Conservation (phyloP, 1,140 invertebrate genomes). For the Portunus trituberculatus region DNA sequence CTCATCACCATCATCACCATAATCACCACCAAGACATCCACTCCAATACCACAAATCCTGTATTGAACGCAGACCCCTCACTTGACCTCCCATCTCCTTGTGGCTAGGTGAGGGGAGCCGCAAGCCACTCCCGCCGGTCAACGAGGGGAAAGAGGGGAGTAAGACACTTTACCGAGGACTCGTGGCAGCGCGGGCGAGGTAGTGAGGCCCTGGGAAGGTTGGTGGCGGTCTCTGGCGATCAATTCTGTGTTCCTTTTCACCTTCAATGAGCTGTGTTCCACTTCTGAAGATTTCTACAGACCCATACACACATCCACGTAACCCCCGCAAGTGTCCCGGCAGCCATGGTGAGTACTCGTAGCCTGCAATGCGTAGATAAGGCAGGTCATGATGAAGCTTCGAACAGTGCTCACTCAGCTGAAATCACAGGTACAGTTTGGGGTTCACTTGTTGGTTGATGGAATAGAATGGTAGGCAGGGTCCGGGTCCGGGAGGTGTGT, state of each 20-base stretch:
- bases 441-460: constrained; percentile 10
- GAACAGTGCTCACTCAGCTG: neutral
- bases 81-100: neutral
- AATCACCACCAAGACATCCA: neutral
- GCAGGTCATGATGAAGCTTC: neutral
- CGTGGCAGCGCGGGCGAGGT: neutral
- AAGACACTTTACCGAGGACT: neutral
- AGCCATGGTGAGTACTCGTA: neutral
- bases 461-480: neutral
- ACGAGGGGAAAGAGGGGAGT: neutral
- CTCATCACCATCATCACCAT: neutral
- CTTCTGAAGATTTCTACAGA: neutral
- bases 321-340: neutral
- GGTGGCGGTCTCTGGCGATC: neutral
- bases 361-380: neutral
- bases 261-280: neutral
- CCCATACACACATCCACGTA: neutral
- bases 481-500: too few relatives aligned
- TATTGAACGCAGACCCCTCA: neutral
- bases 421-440: neutral
- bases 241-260: constrained; percentile 7
- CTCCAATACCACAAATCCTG: neutral
- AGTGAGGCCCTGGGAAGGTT: neutral
- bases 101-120: neutral
- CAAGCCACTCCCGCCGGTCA: neutral